These are phyloP conservation scores for Paragorgia papillata DNA, from an alignment of 92 coral and sea anemone genomes.

Conservation along the genomic window DNA sequence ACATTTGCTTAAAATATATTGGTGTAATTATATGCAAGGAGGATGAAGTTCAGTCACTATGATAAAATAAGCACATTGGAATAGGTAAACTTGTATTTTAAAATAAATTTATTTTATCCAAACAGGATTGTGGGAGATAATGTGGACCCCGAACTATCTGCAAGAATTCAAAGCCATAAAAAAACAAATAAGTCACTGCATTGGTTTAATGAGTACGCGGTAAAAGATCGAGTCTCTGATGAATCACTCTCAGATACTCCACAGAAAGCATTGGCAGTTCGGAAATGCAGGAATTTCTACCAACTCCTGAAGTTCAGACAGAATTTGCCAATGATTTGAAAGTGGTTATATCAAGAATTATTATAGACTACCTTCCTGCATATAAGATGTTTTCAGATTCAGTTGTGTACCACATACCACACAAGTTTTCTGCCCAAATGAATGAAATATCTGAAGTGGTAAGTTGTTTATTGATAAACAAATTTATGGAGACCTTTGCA, in stretches of 20 bases:
- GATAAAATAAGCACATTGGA: too few relatives aligned
- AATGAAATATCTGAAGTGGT: too few relatives aligned
- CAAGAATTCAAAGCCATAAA: conserved; percentile 57
- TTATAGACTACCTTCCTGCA: conserved; percentile 57
- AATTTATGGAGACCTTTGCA: too few relatives aligned
- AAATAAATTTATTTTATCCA: neutral
- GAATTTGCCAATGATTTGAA: neutral
- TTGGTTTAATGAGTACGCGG: conserved; percentile 53
- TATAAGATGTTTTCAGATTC: conserved; percentile 39
- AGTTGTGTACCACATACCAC: too few relatives aligned
- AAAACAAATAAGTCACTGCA: conserved; percentile 53
- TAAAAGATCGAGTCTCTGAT: conserved; percentile 44
- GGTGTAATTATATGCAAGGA: too few relatives aligned
- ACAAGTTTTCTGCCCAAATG: too few relatives aligned
- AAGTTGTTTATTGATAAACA: too few relatives aligned
- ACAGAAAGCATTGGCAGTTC: conserved; percentile 36
- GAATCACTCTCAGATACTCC: neutral
- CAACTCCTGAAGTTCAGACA: conserved; percentile 40
- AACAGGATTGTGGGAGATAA: conserved; percentile 62
- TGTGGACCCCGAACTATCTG: conserved; percentile 47
- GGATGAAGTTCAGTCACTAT: too few relatives aligned
- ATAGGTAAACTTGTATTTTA: neutral
- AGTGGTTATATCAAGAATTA: conserved; percentile 32
- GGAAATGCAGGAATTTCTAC: conserved; percentile 55
- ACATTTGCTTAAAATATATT: too few relatives aligned